Base-by-base conservation (phyloP, 2,797 vertebrate species). In the Danio tinwini region DNA sequence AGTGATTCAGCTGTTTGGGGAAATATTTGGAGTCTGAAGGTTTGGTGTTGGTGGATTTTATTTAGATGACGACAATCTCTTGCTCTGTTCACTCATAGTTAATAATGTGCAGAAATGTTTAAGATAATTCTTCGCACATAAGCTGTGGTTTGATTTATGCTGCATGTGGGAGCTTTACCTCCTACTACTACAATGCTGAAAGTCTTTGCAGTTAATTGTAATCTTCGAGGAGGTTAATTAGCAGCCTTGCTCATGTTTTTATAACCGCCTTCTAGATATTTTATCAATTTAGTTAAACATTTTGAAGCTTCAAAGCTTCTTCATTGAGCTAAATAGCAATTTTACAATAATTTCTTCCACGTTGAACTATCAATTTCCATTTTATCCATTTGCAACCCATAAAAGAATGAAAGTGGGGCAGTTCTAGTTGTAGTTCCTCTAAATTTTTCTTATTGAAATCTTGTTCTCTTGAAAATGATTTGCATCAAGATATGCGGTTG, bases 21-120 rank as follows among this genome's bases (percentile, higher is more conserved):
- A 50, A 71, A 80, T 69, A n/a, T 79, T 64, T 67, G 42, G 16
- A 72, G 78, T 62, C 37, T 0, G 52, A 61, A 19, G 65, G 47
- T 29, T 82, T 71, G 64, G 68, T 84, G 85, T 84, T 84, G 65
- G 70, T 70, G 50, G 12, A 70, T 52, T 75, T 42, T 73, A 56
- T 62, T 74, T 72, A 45, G 39, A 52, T 58, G 29, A 13, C 73
- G 76, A 61, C 64, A 78, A 61, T 71, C 58, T 78, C 76, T 64
- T 12, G 52, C 53, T 76, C 12, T 76, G 69, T 76, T 64, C 29
- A 49, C 19, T 58, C 63, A 17, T 16, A 37, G 65, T 61, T 68
- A 76, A 83, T 81, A 75, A 47, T 78, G 53, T 76, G 62, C 62
- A 73, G 63, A 80, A 80, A 74, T 80, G 68, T 82, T 78, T 2